Conservation (phyloP, 2,113 vertebrate genomes). For the Turdus rufiventris region DNA sequence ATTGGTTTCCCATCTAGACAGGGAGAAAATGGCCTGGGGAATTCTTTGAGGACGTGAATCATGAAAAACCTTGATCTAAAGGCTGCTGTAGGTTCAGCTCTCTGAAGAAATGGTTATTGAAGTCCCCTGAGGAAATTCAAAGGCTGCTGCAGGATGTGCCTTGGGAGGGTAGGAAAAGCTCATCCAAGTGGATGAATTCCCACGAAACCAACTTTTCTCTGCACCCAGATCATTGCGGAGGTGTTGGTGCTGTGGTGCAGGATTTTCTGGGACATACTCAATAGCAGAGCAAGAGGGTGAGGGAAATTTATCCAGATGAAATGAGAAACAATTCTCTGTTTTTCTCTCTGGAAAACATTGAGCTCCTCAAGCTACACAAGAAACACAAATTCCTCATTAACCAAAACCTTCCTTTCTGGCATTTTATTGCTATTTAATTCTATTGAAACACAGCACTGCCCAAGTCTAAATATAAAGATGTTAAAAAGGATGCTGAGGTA, state of each 20-base stretch:
- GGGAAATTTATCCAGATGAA: background rate
- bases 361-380: background rate
- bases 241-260: background rate
- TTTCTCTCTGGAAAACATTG: background rate
- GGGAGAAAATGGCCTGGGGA: background rate
- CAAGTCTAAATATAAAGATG: background rate
- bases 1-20: constrained; percentile 28
- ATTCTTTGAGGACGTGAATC: constrained; percentile 8
- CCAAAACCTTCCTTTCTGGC: background rate
- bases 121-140: background rate
- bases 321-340: background rate
- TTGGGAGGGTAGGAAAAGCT: background rate
- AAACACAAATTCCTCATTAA: background rate
- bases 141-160: background rate
- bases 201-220: background rate
- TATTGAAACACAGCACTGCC: background rate
- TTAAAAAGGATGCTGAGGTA: background rate
- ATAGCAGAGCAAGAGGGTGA: background rate
- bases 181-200: background rate
- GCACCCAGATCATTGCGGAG: background rate
- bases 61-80: background rate
- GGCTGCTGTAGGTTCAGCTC: background rate
- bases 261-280: background rate
- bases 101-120: background rate
- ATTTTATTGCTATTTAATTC: background rate